Evolutionary conservation across 2,888 invertebrate species (phyloP), one percentile per base, ranked within the genome.

Genomic region (Koerneria pararmatus): DNA sequence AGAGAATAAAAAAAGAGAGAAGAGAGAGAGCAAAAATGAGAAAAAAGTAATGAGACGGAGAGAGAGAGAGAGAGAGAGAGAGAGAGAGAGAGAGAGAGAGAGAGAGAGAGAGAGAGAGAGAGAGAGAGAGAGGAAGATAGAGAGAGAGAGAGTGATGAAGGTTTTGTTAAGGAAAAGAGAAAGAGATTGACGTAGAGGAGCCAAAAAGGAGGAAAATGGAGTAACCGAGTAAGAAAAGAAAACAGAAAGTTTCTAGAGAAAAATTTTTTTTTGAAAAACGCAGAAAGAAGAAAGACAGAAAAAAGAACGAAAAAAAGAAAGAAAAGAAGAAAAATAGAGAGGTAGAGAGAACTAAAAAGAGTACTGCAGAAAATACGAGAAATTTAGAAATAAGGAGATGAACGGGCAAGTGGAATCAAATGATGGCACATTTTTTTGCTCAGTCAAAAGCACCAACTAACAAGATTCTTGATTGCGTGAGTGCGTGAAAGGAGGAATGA

Each of bases 101-200:
- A 37, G 60, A 41, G 32, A 48, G 32, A 60, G 46, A 49, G 60
- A 31, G 41, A 48, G 3, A 15, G 48, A 46, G 46, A 61, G 54
- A 32, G 53, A 27, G 27, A 34, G 35, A 46, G 57, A 57, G 11
- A 4, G n/a, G 31, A 56, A 31, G 34, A 34, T 15, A 19, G 29
- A 29, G 37, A 5, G 19, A 27, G 37, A 58, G 46, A 41, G 27
- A n/a, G 37, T 37, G 58, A 58, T 37, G 56, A 65, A 37, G 53
- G 56, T 34, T 32, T 37, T 29, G 32, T 6, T 31, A 34, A 8
- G n/a, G 15, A 56, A 56, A 24, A 22, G 29, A 11, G n/a, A 56
- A 56, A 2, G 57, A 24, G 24, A 56, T n/a, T 32, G n/a, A 31
- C 3, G n/a, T 6, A 11, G 31, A 57, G 27, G 32, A 34, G 32